These are phyloP conservation scores for Halocynthia aurantium DNA, from an alignment of 23 tunicate species.

Conservation along the genomic window DNA sequence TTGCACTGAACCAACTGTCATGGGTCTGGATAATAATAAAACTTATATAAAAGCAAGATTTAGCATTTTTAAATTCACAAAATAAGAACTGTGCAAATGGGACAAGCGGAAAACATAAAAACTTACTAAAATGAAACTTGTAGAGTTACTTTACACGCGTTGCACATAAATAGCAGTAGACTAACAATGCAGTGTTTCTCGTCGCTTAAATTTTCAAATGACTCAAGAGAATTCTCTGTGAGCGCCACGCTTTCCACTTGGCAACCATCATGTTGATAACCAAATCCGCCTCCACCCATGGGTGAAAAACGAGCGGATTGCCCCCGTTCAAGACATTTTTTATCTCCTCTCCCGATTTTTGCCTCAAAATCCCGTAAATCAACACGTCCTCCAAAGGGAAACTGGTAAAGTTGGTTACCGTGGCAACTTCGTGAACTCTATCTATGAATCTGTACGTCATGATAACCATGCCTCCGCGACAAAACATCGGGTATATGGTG, in stretches of 20 bases:
- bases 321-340: slow-evolving; percentile 36
- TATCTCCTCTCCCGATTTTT: slow-evolving; percentile 5
- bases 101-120: too few species aligned
- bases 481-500: slow-evolving; percentile 26
- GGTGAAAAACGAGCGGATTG: slow-evolving; percentile 40
- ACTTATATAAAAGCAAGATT: too few species aligned
- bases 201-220: too few species aligned
- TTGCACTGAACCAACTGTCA: too few species aligned
- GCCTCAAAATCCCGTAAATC: slow-evolving; percentile 47
- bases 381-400: slow-evolving; percentile 59
- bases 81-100: too few species aligned
- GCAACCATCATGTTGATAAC: slow-evolving; percentile 16
- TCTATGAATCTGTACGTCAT: slow-evolving; percentile 20
- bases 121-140: too few species aligned
- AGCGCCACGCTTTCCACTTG: slow-evolving; percentile 13
- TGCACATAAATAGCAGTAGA: too few species aligned
- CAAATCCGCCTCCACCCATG: slow-evolving; percentile 30
- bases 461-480: slow-evolving; percentile 56
- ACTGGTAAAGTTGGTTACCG: slow-evolving; percentile 8
- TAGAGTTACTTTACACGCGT: too few species aligned
- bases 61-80: too few species aligned
- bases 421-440: slow-evolving; percentile 14
- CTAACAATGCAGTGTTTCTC: too few species aligned
- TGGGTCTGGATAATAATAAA: too few species aligned
- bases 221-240: too few species aligned